Percentiles rank a stretch among this genome's conserved stretches.
Evolutionary conservation across 2,797 vertebrate genomes (phyloP).

Genomic region (Poeciliopsis gracilis): DNA sequence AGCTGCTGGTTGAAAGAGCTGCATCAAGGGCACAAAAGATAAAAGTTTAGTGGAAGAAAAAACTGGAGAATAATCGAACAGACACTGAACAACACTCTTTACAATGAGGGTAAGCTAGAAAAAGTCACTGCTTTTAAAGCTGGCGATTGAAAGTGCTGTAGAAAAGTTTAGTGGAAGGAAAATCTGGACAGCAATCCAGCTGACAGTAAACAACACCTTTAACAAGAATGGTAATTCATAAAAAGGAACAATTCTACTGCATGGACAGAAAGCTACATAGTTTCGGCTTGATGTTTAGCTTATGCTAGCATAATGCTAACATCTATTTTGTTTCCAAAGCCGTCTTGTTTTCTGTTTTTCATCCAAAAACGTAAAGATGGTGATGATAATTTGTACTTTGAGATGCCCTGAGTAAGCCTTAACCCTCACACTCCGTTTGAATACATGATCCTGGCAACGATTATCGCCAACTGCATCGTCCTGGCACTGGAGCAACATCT

Average conservation of each 20-base stretch:
- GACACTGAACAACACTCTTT: too few species aligned
- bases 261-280: conserved; percentile 17
- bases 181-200: too few species aligned
- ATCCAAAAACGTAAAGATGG: neutral
- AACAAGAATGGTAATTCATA: too few species aligned
- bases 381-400: neutral
- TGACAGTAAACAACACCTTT: too few species aligned
- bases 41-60: neutral
- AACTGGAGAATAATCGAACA: neutral
- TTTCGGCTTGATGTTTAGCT: neutral
- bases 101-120: too few species aligned
- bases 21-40: neutral
- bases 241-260: too few species aligned
- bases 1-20: neutral
- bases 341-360: neutral
- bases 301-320: conserved; percentile 16
- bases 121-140: too few species aligned
- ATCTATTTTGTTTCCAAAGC: neutral
- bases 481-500: conserved; percentile 97
- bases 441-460: conserved; percentile 99
- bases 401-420: conserved; percentile 64
- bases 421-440: conserved; percentile 93
- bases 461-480: conserved; percentile 99
- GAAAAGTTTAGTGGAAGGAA: too few species aligned
- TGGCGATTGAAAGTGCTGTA: too few species aligned